Conservation (phyloP, 2,113 vertebrate genomes). For the Neogale vison region DNA sequence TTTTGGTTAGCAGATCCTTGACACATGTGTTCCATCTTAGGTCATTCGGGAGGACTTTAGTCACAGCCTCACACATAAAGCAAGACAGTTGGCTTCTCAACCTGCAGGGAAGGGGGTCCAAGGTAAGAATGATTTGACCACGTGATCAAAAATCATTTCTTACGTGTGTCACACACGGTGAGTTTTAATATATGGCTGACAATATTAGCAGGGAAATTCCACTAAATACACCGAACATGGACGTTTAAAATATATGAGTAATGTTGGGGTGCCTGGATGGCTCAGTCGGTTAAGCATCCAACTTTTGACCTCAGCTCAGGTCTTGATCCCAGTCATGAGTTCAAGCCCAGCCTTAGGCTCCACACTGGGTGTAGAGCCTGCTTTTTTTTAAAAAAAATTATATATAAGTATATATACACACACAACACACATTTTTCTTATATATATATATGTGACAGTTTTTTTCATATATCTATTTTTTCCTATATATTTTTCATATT, state of each 20-base stretch:
- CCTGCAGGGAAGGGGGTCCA: slow-evolving; percentile 45
- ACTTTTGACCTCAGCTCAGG: no score
- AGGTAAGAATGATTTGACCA: slow-evolving; percentile 75
- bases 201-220: neutral
- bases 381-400: no score
- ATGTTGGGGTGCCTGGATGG: neutral
- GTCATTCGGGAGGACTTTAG: slow-evolving; percentile 84
- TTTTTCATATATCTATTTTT: no score
- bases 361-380: no score
- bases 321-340: no score
- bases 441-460: no score
- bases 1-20: neutral
- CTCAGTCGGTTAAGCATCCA: neutral
- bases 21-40: slow-evolving; percentile 67
- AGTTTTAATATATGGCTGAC: neutral
- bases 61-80: slow-evolving; percentile 67
- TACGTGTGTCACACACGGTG: neutral
- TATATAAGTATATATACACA: no score
- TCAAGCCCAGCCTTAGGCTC: no score
- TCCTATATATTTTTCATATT: no score
- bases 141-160: neutral
- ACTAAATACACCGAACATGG: neutral
- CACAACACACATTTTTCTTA: no score
- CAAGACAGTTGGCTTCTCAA: slow-evolving; percentile 45
- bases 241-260: neutral